phyloP scores from a whole-genome alignment of 2,888 invertebrate species.

The Heliconius aoede region DNA sequence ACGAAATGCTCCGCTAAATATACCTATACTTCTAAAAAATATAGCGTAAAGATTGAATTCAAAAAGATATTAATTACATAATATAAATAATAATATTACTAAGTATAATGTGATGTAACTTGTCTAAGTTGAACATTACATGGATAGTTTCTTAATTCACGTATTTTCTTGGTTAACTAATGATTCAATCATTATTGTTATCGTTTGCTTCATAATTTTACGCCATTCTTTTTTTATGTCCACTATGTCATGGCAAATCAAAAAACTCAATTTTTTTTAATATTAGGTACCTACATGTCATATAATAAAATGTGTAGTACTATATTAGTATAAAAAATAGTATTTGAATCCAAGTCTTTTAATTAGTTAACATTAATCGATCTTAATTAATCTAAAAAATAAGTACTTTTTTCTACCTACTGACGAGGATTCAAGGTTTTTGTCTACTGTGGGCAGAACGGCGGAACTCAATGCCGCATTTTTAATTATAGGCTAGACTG shows the following conservation, averaged over 20 bases:
- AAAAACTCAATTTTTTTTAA: background rate
- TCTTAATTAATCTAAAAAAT: background rate
- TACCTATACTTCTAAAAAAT: too few relatives aligned
- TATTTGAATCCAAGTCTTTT: too few relatives aligned
- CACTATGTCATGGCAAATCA: background rate
- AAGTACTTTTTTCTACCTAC: background rate
- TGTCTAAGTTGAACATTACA: background rate
- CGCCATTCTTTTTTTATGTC: background rate
- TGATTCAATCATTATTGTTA: conserved; percentile 10
- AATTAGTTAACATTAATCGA: background rate
- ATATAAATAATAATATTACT: background rate
- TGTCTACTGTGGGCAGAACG: background rate
- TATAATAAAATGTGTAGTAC: background rate
- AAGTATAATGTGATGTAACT: background rate
- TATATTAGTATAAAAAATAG: too few relatives aligned
- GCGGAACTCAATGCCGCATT: background rate
- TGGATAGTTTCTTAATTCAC: background rate
- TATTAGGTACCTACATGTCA: background rate
- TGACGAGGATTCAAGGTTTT: too few relatives aligned
- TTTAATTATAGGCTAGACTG: background rate
- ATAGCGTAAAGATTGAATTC: background rate
- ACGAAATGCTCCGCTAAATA: too few relatives aligned
- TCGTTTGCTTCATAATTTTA: conserved; percentile 2
- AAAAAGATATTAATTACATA: background rate
- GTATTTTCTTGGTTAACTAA: conserved; percentile 6